Evolutionary conservation across 2,797 vertebrate genomes (phyloP).

Genomic region (Enteromius thamalakanensis): DNA sequence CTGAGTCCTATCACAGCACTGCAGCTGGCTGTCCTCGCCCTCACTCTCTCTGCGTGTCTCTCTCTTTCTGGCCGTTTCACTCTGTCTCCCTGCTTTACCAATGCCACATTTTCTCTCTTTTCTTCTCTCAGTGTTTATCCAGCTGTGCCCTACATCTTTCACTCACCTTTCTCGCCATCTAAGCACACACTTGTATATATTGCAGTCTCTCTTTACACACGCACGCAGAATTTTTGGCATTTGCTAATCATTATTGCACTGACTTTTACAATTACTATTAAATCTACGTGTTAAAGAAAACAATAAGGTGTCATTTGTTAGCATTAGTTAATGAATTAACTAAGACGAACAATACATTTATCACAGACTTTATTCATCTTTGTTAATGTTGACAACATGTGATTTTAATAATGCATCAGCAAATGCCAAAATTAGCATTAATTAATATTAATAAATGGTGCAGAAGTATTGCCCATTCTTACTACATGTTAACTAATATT

Average conservation of each 20-base stretch:
- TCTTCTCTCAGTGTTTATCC: conserved; percentile 3
- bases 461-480: too few relatives aligned
- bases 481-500: too few relatives aligned
- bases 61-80: conserved; percentile 31
- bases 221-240: not conserved
- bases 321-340: too few relatives aligned
- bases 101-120: conserved; percentile 7
- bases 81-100: conserved; percentile 29
- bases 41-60: conserved; percentile 40
- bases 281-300: not conserved
- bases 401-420: too few relatives aligned
- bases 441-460: too few relatives aligned
- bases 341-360: too few relatives aligned
- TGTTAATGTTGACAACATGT: too few relatives aligned
- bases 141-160: conserved; percentile 31
- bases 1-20: conserved; percentile 74
- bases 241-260: not conserved
- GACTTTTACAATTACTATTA: not conserved
- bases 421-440: too few relatives aligned
- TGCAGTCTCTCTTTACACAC: not conserved
- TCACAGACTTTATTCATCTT: too few relatives aligned
- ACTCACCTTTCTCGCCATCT: conserved; percentile 14
- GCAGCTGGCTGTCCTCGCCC: conserved; percentile 71
- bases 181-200: not conserved
- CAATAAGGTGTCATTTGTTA: too few relatives aligned